A percentile compares a stretch with the other conserved stretches of the same genome.
These are phyloP conservation scores for Autographa pulchrina DNA, from an alignment of 2,888 invertebrate genomes.

Conservation along the genomic window DNA sequence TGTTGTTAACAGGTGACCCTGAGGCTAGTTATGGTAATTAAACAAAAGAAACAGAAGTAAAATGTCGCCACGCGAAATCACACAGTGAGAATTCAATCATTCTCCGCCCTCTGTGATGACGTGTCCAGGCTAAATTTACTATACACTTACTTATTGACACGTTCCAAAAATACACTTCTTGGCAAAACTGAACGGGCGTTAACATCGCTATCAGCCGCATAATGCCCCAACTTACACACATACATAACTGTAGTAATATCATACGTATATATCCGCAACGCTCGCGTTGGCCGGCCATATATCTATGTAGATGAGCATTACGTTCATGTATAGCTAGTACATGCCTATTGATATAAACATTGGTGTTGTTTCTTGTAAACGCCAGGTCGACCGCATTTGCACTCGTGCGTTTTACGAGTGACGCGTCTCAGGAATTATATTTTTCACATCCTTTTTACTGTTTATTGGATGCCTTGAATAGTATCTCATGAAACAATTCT, in stretches of 20 bases:
- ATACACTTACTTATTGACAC: conserved; percentile 89
- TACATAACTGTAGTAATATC: conserved; percentile 60
- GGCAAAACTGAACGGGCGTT: conserved; percentile 89
- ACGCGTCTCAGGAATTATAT: conserved; percentile 30
- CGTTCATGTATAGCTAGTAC: conserved; percentile 29
- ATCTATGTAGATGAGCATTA: conserved; percentile 35
- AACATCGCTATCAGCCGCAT: conserved; percentile 87
- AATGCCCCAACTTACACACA: conserved; percentile 78
- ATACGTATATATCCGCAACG: conserved; percentile 63
- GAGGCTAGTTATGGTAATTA: conserved; percentile 56
- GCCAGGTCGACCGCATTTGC: conserved; percentile 55
- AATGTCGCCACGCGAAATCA: conserved; percentile 63
- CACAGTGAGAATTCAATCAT: conserved; percentile 79
- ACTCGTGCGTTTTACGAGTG: conserved; percentile 57
- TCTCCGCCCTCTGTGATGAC: conserved; percentile 80
- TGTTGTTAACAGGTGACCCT: conserved; percentile 57
- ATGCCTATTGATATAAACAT: conserved; percentile 53
- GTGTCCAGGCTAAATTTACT: conserved; percentile 87
- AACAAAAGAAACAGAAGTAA: conserved; percentile 64
- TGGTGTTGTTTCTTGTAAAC: conserved; percentile 63
- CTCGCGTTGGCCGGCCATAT: conserved; percentile 52
- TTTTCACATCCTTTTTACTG: conserved; percentile 37
- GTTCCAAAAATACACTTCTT: conserved; percentile 88
- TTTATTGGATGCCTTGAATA: conserved; percentile 30
- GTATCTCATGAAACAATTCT: conserved; percentile 14